These are phyloP conservation scores for Cyphomyrmex costatus DNA, from an alignment of 1,140 invertebrate genomes.

Conservation along the genomic window DNA sequence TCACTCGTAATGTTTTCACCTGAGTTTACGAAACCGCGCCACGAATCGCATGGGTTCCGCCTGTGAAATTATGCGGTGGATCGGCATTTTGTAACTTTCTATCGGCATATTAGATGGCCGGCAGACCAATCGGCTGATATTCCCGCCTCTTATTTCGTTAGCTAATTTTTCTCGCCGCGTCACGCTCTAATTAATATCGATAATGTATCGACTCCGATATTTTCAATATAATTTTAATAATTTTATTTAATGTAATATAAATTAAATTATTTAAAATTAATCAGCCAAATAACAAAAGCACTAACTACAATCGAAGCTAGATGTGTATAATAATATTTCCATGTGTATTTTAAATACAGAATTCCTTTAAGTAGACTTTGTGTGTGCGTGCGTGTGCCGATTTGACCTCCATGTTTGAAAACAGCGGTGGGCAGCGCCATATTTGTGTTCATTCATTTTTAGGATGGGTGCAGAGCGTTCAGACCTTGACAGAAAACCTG, in stretches of 20 bases:
- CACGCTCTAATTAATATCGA: slow-evolving; percentile 31
- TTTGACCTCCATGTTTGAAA: too few relatives aligned
- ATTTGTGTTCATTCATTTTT: too few relatives aligned
- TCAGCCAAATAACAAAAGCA: too few relatives aligned
- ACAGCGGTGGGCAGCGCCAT: too few relatives aligned
- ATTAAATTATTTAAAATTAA: too few relatives aligned
- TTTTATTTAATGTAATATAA: not conserved
- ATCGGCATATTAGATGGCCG: slow-evolving; percentile 49
- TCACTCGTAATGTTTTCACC: slow-evolving; percentile 57
- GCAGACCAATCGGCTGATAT: slow-evolving; percentile 59
- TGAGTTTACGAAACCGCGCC: slow-evolving; percentile 58
- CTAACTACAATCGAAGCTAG: too few relatives aligned
- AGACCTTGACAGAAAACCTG: too few relatives aligned
- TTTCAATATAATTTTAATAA: slow-evolving; percentile 23
- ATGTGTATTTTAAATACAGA: too few relatives aligned
- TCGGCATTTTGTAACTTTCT: slow-evolving; percentile 72
- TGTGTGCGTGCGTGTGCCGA: too few relatives aligned
- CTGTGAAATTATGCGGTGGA: slow-evolving; percentile 56
- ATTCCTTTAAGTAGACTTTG: too few relatives aligned
- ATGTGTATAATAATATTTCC: too few relatives aligned
- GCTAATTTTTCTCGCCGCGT: slow-evolving; percentile 10
- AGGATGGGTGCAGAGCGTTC: too few relatives aligned
- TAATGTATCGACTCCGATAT: not conserved
- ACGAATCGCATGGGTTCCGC: slow-evolving; percentile 28
- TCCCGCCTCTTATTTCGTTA: slow-evolving; percentile 20